Conservation (phyloP, 2,797 vertebrate species). For the Monodelphis domestica region DNA sequence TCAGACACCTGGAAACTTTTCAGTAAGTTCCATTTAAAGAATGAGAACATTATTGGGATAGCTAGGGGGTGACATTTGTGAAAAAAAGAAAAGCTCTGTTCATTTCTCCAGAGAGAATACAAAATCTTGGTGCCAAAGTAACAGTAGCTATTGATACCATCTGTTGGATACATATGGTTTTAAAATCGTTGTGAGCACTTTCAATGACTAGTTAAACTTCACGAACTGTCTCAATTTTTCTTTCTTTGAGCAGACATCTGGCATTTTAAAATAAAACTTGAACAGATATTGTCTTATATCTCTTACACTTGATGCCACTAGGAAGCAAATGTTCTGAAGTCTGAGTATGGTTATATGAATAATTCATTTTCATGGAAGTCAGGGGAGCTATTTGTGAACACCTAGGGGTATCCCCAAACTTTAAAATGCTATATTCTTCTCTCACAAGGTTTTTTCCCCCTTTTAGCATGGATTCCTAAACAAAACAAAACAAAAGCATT, state of each 20-base stretch:
- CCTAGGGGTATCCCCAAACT: background rate
- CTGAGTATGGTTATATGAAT: background rate
- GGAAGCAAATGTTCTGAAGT: background rate
- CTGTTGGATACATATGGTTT: background rate
- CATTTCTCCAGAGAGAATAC: background rate
- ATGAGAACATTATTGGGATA: background rate
- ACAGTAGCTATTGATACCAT: background rate
- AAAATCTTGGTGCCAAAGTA: background rate
- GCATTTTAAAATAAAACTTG: background rate
- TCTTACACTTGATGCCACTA: background rate
- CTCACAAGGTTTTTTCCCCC: background rate
- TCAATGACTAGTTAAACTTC: background rate
- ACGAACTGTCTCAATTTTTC: background rate
- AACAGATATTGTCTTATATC: background rate
- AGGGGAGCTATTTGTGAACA: background rate
- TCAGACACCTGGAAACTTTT: background rate
- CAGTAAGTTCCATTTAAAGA: background rate
- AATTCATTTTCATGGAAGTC: background rate
- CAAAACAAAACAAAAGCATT: background rate
- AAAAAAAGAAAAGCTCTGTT: background rate
- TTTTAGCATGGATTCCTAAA: background rate
- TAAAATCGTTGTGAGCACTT: background rate
- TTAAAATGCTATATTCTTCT: background rate
- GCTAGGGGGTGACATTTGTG: background rate
- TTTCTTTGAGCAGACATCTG: slow-evolving; percentile 14